Conservation (phyloP, 2,113 vertebrate species). For the Australoheros scitulus region DNA sequence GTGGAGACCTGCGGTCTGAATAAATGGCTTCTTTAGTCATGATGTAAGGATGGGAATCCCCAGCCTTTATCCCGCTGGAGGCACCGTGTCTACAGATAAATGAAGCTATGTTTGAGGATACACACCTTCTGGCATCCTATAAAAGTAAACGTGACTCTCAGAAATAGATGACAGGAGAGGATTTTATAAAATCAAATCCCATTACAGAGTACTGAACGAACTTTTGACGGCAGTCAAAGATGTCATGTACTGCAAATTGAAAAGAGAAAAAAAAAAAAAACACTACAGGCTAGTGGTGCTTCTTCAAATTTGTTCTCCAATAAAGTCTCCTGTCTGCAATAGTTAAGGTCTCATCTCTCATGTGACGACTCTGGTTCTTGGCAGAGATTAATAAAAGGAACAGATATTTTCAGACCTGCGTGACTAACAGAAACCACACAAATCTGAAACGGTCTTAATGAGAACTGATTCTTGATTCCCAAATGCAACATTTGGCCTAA, state of each 20-base stretch:
- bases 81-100: conserved; percentile 26
- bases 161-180: conserved; percentile 3
- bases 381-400: neutral
- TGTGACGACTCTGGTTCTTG: neutral
- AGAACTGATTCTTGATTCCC: neutral
- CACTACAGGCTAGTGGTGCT: neutral
- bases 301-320: neutral
- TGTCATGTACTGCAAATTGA: neutral
- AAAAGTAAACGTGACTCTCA: neutral
- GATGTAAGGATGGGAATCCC: conserved; percentile 46
- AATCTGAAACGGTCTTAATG: neutral
- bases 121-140: conserved; percentile 40
- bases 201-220: neutral
- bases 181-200: conserved; percentile 1
- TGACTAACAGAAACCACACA: neutral
- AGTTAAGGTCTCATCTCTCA: neutral
- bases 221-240: neutral
- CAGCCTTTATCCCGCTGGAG: conserved; percentile 11
- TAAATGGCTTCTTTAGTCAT: conserved; percentile 18
- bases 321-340: neutral
- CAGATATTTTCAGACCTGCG: neutral
- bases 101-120: conserved; percentile 8
- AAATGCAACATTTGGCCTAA: neutral
- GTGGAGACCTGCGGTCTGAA: neutral
- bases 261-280: neutral